phyloP scores from a whole-genome alignment of 1,140 invertebrate species.

The Papilio dardanus region DNA sequence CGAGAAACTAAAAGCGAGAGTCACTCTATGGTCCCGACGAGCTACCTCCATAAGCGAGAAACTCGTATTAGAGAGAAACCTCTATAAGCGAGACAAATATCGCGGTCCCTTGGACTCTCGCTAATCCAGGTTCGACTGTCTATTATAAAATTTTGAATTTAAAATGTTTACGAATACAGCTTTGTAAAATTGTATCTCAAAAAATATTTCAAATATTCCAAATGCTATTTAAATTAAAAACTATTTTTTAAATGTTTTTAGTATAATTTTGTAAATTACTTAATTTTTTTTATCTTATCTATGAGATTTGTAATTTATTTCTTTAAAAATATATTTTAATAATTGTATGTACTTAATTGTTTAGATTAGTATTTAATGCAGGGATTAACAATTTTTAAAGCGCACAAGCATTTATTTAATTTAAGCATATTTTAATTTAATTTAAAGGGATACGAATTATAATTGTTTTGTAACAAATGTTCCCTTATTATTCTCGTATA shows the following conservation, averaged over 20 bases:
- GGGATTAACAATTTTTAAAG: conserved; percentile 34
- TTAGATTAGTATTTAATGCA: conserved; percentile 35
- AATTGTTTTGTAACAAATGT: neutral
- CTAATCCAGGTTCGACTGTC: no score
- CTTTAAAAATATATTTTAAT: neutral
- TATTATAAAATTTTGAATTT: conserved; percentile 3
- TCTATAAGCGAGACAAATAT: no score
- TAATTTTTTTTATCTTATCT: neutral
- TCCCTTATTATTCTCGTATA: no score
- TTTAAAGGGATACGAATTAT: neutral
- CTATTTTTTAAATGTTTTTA: neutral
- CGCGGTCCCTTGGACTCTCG: no score
- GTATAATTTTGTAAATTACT: neutral
- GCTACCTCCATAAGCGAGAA: no score
- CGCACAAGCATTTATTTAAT: conserved; percentile 36
- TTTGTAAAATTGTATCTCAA: conserved; percentile 10
- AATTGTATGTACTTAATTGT: conserved; percentile 7
- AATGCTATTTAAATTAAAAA: no score
- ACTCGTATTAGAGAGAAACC: no score
- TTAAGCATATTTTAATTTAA: conserved; percentile 20
- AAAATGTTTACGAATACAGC: neutral
- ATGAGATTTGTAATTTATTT: neutral
- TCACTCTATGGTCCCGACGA: no score
- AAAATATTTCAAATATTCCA: no score
- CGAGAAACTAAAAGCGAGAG: no score